Percentiles rank a stretch among this genome's conserved stretches.
Conservation (phyloP, 2,797 vertebrate genomes). For the Fistularia commersonii region DNA sequence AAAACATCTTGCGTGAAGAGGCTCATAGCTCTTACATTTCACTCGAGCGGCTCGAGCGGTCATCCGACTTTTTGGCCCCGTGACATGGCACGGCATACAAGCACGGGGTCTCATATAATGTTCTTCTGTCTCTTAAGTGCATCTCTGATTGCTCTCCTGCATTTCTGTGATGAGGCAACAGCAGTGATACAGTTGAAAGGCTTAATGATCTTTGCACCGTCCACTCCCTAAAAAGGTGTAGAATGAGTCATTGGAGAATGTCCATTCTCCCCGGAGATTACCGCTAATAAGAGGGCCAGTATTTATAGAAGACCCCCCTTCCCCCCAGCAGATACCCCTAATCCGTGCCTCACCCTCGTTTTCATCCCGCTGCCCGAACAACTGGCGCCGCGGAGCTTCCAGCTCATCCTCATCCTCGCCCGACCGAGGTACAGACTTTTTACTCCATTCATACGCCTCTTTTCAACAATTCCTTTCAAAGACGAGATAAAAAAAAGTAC, state of each 20-base stretch:
- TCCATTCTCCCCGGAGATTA: conserved; percentile 72
- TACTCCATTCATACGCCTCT: background rate
- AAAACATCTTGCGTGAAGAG: background rate
- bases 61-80: background rate
- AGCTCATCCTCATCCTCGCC: conserved; percentile 41
- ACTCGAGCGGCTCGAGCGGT: background rate
- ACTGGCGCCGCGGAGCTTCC: conserved; percentile 29
- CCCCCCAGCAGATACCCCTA: conserved; percentile 62
- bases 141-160: background rate
- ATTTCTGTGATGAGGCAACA: conserved; percentile 9
- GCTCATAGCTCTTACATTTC: background rate
- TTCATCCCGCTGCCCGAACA: conserved; percentile 32
- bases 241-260: conserved; percentile 59
- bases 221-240: conserved; percentile 78
- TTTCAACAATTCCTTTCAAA: conserved; percentile 14
- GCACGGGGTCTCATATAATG: too few species aligned
- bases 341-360: conserved; percentile 64
- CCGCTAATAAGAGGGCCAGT: conserved; percentile 73
- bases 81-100: too few species aligned
- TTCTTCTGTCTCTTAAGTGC: conserved; percentile 1
- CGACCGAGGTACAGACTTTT: conserved; percentile 42
- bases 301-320: conserved; percentile 78
- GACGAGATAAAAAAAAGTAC: conserved; percentile 1
- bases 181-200: conserved; percentile 18
- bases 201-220: conserved; percentile 24